Evolutionary conservation across 2,888 invertebrate species (phyloP).

Genomic region (Parnassius mnemosyne): DNA sequence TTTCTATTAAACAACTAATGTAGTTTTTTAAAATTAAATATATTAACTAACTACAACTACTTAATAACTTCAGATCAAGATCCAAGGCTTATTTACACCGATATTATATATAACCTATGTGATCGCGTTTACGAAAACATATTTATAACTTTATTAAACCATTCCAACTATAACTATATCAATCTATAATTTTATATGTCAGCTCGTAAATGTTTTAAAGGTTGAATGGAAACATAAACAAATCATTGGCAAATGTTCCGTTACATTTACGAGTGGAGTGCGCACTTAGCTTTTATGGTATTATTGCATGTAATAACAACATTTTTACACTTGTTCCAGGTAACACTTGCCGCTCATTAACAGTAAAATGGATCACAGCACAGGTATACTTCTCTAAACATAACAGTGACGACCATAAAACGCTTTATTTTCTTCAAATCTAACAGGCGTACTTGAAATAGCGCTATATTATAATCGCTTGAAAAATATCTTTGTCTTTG

Average conservation of each 20-base stretch:
- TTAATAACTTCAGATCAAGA: no score
- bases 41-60: no score
- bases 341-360: constrained; percentile 32
- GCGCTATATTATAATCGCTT: no score
- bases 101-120: no score
- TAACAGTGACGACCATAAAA: no score
- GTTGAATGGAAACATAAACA: constrained; percentile 36
- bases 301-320: constrained; percentile 38
- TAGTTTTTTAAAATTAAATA: no score
- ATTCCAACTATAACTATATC: constrained; percentile 29
- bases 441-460: no score
- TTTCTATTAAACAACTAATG: no score
- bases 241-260: constrained; percentile 37
- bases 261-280: constrained; percentile 37
- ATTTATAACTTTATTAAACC: constrained; percentile 8
- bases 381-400: constrained; percentile 9
- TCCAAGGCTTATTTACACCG: no score
- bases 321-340: constrained; percentile 41
- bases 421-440: no score
- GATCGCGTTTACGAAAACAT: no score
- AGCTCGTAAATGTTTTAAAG: constrained; percentile 29
- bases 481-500: no score
- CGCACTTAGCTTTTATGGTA: constrained; percentile 37
- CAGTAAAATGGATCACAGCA: constrained; percentile 17
- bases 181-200: constrained; percentile 26